A percentile compares a stretch with the other conserved stretches of the same genome.
phyloP scores from a whole-genome alignment of 2,888 invertebrate species.

The Leucophenga montana region DNA sequence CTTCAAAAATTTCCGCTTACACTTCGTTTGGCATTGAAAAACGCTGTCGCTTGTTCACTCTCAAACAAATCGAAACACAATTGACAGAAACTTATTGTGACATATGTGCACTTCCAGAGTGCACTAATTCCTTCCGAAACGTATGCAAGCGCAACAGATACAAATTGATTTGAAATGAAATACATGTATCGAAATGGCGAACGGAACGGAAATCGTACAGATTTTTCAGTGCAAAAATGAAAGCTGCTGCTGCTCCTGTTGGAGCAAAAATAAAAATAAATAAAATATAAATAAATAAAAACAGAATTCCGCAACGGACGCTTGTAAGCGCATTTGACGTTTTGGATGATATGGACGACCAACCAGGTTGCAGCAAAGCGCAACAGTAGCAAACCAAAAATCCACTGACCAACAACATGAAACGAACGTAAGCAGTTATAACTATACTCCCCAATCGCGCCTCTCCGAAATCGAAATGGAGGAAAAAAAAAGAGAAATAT shows the following conservation, averaged over 20 bases:
- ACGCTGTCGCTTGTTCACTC: background rate
- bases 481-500: background rate
- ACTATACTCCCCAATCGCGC: background rate
- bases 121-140: slow-evolving; percentile 23
- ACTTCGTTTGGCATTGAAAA: slow-evolving; percentile 1
- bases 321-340: slow-evolving; percentile 13
- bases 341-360: slow-evolving; percentile 14
- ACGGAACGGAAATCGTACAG: slow-evolving; percentile 17
- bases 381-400: background rate
- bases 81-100: slow-evolving; percentile 19
- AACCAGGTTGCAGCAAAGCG: background rate
- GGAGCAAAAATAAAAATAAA: background rate
- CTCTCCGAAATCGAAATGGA: slow-evolving; percentile 4
- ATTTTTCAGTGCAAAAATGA: slow-evolving; percentile 21
- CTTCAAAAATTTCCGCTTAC: background rate
- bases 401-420: background rate
- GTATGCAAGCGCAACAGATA: background rate
- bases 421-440: background rate
- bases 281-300: background rate
- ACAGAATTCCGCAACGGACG: background rate
- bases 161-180: background rate
- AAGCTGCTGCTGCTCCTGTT: background rate
- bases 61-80: background rate
- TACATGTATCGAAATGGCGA: background rate
- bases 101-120: slow-evolving; percentile 21